phyloP scores from a whole-genome alignment of 2,888 invertebrate species.

The Drosophila birchii region DNA sequence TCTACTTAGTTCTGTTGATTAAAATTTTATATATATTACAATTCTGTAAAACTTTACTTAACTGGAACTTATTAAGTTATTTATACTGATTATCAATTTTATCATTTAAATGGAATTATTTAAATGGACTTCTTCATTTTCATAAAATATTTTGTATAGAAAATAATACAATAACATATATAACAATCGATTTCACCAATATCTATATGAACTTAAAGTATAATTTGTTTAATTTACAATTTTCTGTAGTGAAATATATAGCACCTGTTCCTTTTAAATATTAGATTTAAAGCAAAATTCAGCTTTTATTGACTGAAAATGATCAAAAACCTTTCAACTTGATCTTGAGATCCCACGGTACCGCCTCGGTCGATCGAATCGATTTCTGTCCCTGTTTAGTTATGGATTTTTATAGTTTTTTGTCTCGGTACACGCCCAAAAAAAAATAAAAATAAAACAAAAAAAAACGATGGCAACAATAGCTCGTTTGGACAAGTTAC shows the following conservation, averaged over 20 bases:
- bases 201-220: background rate
- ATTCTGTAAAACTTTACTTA: no score
- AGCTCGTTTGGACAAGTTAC: constrained; percentile 76
- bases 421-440: constrained; percentile 43
- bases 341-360: constrained; percentile 19
- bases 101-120: no score
- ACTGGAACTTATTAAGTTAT: background rate
- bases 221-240: no score
- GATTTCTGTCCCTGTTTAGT: constrained; percentile 32
- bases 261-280: no score
- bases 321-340: no score
- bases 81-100: no score
- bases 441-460: background rate
- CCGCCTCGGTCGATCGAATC: background rate
- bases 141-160: no score
- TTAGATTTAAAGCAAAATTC: background rate
- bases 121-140: no score
- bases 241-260: no score
- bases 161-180: background rate
- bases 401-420: constrained; percentile 54
- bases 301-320: background rate
- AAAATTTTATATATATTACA: no score
- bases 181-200: background rate
- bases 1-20: no score
- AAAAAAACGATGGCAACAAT: constrained; percentile 27